These are phyloP conservation scores for Synergus japonicus DNA, from an alignment of 2,888 invertebrate genomes.

Conservation along the genomic window DNA sequence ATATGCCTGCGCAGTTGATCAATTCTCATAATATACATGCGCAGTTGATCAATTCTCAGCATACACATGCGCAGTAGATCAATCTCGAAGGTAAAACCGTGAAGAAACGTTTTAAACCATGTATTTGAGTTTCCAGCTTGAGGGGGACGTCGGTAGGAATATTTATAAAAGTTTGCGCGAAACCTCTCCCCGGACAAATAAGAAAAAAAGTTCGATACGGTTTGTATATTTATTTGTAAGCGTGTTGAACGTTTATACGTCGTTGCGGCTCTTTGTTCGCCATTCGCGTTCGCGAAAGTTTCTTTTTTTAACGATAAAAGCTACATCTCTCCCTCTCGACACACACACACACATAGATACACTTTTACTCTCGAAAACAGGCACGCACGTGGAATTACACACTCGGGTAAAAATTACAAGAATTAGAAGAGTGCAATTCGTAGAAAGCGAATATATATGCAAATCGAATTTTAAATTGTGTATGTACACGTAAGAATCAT, in stretches of 20 bases:
- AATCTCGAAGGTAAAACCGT: neutral
- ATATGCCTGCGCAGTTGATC: slow-evolving; percentile 1
- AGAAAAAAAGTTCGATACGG: slow-evolving; percentile 32
- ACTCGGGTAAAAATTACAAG: slow-evolving; percentile 56
- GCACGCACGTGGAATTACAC: slow-evolving; percentile 22
- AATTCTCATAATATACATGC: neutral
- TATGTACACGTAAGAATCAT: slow-evolving; percentile 24
- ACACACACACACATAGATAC: slow-evolving; percentile 20
- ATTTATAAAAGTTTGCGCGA: slow-evolving; percentile 30
- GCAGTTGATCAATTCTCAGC: neutral
- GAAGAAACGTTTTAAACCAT: neutral
- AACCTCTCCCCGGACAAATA: slow-evolving; percentile 35
- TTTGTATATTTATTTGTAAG: slow-evolving; percentile 45
- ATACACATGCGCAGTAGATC: too few relatives aligned
- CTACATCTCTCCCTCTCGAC: slow-evolving; percentile 4
- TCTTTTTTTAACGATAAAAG: slow-evolving; percentile 31
- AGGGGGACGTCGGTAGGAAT: slow-evolving; percentile 7
- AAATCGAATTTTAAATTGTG: slow-evolving; percentile 55
- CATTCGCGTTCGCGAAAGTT: neutral
- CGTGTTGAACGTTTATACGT: slow-evolving; percentile 41
- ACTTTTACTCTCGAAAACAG: slow-evolving; percentile 25
- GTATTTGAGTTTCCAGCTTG: slow-evolving; percentile 8
- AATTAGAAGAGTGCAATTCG: slow-evolving; percentile 59
- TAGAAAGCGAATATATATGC: slow-evolving; percentile 59
- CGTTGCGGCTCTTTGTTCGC: slow-evolving; percentile 19